Percentiles rank a stretch among this genome's conserved stretches.
Conservation (phyloP, 2,888 invertebrate species). For the Temnothorax unifasciatus region DNA sequence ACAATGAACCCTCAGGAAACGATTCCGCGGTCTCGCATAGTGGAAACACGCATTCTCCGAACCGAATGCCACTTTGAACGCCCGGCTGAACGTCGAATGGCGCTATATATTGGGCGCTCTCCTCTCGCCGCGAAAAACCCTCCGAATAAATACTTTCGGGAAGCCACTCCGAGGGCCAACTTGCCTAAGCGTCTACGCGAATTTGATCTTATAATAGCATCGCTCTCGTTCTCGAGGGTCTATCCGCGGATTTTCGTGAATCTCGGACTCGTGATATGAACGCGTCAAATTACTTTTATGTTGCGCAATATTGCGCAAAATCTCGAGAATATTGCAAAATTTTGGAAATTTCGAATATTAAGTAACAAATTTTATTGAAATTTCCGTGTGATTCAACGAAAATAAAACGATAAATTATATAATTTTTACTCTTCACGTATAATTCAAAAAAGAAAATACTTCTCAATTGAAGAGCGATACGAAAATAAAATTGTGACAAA, state of each 20-base stretch:
- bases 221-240: constrained; percentile 8
- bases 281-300: constrained; percentile 34
- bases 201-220: constrained; percentile 44
- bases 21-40: constrained; percentile 54
- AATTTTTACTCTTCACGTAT: neutral
- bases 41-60: constrained; percentile 49
- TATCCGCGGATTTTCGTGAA: constrained; percentile 24
- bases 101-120: constrained; percentile 44
- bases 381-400: neutral
- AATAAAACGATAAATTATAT: neutral
- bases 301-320: neutral
- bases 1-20: constrained; percentile 56
- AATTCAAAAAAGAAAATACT: neutral
- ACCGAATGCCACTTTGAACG: constrained; percentile 58
- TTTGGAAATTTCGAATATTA: neutral
- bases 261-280: constrained; percentile 2
- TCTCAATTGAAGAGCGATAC: neutral
- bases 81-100: constrained; percentile 42
- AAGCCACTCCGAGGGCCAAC: constrained; percentile 11
- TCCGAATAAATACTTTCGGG: constrained; percentile 62
- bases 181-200: constrained; percentile 41
- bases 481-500: neutral
- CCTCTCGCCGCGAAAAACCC: constrained; percentile 53
- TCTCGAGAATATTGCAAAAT: neutral
- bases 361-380: neutral